Percentiles rank a stretch among this genome's conserved stretches.
Evolutionary conservation across 2,113 vertebrate species (phyloP).

Genomic region (Anarrhichthys ocellatus): DNA sequence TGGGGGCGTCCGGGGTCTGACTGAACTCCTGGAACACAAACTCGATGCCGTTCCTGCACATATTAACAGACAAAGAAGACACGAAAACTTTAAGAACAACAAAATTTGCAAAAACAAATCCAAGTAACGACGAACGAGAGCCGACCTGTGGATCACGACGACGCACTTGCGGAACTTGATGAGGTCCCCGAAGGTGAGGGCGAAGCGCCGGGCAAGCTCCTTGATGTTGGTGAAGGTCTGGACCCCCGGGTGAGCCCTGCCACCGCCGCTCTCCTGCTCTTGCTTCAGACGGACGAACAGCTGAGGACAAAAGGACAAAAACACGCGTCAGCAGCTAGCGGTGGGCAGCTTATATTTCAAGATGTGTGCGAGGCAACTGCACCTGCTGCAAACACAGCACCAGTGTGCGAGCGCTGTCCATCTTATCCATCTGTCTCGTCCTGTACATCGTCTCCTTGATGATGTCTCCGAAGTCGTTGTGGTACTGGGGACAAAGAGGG

Average conservation of each 20-base stretch:
- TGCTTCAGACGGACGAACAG: conserved; percentile 84
- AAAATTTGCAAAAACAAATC: fast-evolving
- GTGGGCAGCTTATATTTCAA: too few species aligned
- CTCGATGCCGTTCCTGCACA: conserved; percentile 88
- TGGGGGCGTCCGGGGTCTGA: conserved; percentile 75
- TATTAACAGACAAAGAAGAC: neutral
- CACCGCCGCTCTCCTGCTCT: conserved; percentile 80
- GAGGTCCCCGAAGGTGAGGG: conserved; percentile 91
- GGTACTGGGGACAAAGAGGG: conserved; percentile 78
- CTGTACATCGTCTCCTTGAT: conserved; percentile 90
- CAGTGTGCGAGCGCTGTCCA: conserved; percentile 87
- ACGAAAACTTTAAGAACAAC: neutral
- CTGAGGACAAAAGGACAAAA: conserved; percentile 67
- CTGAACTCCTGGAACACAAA: conserved; percentile 88
- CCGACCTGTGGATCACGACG: conserved; percentile 93
- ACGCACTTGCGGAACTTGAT: conserved; percentile 91
- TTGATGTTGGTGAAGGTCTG: conserved; percentile 90
- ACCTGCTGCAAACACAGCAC: conserved; percentile 92
- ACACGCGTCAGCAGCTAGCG: neutral
- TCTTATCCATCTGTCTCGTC: conserved; percentile 87
- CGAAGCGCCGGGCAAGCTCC: conserved; percentile 91
- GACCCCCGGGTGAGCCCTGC: conserved; percentile 74
- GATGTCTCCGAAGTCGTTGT: conserved; percentile 92
- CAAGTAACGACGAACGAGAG: neutral
- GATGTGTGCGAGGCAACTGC: conserved; percentile 1